Evolutionary conservation across 2,888 invertebrate species (phyloP), one percentile per base, ranked within the genome.

Genomic region (Sericinus montela): DNA sequence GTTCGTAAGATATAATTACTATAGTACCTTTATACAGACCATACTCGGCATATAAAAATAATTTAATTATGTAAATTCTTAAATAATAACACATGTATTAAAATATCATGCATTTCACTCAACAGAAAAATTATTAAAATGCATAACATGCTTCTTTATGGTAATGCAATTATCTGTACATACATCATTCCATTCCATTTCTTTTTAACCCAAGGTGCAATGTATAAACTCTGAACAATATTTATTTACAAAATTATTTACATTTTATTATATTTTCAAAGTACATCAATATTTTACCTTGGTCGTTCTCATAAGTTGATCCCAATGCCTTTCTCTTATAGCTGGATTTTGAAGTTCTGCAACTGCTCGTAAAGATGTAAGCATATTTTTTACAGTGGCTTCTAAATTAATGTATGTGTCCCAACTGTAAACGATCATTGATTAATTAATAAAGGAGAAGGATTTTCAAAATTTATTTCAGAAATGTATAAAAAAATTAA

Each of bases 281-380:
- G 42, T 25, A 23, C n/a, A 11, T 40, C 34, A 46, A 25, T 5
- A 10, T 35, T 58, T 55, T 78, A 96, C 96, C 95, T 98, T 98
- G 13, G 98, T 98, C 41, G 97, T 97, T 65, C 93, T 94, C 97
- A 98, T 98, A 43, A 98, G 90, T 80, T 98, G 98, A 72, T 97
- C 94, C 98, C 98, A 98, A 84, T 98, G 98, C 15, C 98, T 91
- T 80, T 98, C 97, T 52, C 98, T 91, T 57, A 98, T 98, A 0
- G 98, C 98, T 35, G 97, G 95, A 87, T 98, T 98, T 84, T 98
- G 98, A 2, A 98, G 90, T 75, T 98, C 98, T 34, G 96, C 97
- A 1, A 98, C 98, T 4, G 98, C 98, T 69, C 97, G 92, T 49
- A 98, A 85, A 0, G 98, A 98, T 2, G 98, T 98, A 44, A 98